These are phyloP conservation scores for Anoplolepis gracilipes DNA, from an alignment of 1,140 invertebrate genomes.

Conservation along the genomic window DNA sequence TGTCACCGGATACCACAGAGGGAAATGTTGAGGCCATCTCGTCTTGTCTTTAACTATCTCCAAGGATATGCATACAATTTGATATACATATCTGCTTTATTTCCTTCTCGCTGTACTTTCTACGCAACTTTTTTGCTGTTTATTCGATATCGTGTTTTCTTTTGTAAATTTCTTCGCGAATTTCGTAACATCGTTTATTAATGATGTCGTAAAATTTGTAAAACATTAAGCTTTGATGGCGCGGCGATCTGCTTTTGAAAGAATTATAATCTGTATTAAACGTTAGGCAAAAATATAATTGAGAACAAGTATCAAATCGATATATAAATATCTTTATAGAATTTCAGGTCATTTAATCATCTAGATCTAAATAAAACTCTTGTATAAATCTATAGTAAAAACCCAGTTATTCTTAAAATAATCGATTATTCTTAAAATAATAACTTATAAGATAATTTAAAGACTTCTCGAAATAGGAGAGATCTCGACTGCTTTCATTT, in stretches of 20 bases:
- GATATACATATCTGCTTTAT: conserved; percentile 10
- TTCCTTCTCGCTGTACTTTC: background rate
- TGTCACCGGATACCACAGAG: background rate
- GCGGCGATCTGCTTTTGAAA: conserved; percentile 24
- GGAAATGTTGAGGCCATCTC: conserved; percentile 44
- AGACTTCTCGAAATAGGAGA: too few relatives aligned
- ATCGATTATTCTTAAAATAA: background rate
- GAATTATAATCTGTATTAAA: conserved; percentile 10
- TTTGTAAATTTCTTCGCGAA: conserved; percentile 28
- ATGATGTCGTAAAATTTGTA: conserved; percentile 12
- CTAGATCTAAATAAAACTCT: background rate
- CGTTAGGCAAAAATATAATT: conserved; percentile 21
- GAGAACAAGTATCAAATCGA: background rate
- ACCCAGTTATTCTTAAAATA: background rate
- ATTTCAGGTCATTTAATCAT: background rate
- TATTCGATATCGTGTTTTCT: background rate
- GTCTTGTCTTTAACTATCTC: conserved; percentile 51
- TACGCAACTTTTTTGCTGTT: conserved; percentile 6
- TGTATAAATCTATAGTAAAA: background rate
- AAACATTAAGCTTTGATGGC: conserved; percentile 2
- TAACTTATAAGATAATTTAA: too few relatives aligned
- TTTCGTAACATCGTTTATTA: conserved; percentile 23
- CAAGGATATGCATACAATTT: background rate
- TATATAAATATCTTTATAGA: background rate
- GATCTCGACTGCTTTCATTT: too few relatives aligned